Evolutionary conservation across 2,888 invertebrate species (phyloP).

Genomic region (Caradrina kadenii): DNA sequence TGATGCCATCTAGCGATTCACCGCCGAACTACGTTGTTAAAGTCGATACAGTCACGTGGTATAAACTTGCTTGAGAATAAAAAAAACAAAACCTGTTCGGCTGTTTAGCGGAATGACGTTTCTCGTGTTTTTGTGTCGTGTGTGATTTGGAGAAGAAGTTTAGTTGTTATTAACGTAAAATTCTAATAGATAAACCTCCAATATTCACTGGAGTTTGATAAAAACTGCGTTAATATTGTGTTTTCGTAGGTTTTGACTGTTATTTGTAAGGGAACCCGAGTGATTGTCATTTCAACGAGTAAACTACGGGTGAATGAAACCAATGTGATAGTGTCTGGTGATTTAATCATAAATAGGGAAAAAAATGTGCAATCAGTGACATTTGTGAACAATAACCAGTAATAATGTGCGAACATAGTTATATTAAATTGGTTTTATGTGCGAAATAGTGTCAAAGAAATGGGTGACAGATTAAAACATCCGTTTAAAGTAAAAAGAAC

Average conservation of each 20-base stretch:
- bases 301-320: constrained; percentile 71
- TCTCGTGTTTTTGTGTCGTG: constrained; percentile 83
- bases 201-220: constrained; percentile 26
- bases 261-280: constrained; percentile 28
- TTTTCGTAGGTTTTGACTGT: constrained; percentile 3
- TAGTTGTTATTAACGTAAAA: constrained; percentile 60
- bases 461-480: constrained; percentile 87
- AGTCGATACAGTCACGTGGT: constrained; percentile 80
- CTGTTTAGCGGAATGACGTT: constrained; percentile 86
- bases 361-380: constrained; percentile 79
- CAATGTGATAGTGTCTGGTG: constrained; percentile 62
- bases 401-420: constrained; percentile 65
- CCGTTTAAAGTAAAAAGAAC: constrained; percentile 87
- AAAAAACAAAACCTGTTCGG: constrained; percentile 83
- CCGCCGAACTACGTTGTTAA: constrained; percentile 64
- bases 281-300: constrained; percentile 54
- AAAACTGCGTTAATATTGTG: constrained; percentile 25
- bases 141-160: constrained; percentile 67
- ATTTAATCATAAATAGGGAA: constrained; percentile 79
- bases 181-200: constrained; percentile 48
- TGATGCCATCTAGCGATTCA: constrained; percentile 76
- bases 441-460: constrained; percentile 81
- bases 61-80: constrained; percentile 66
- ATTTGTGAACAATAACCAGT: constrained; percentile 63
- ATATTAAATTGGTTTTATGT: constrained; percentile 61